A percentile compares a stretch with the other conserved stretches of the same genome.
Conservation (phyloP, 2,888 invertebrate species). For the Cheilosia variabilis region DNA sequence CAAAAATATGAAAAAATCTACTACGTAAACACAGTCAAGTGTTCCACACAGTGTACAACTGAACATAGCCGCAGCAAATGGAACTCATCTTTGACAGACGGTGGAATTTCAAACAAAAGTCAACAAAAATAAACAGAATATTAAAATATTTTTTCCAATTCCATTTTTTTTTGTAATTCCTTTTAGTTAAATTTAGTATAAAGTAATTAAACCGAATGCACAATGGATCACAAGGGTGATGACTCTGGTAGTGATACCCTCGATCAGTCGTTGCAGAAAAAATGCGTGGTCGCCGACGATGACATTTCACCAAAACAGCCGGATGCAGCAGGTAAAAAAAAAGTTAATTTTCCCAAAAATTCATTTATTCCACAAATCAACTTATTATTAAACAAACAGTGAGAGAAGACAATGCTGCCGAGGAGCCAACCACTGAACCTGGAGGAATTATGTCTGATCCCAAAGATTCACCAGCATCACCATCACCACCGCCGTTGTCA, state of each 20-base stretch:
- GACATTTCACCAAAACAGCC: constrained; percentile 74
- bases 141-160: constrained; percentile 64
- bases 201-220: constrained; percentile 60
- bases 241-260: constrained; percentile 81
- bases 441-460: constrained; percentile 69
- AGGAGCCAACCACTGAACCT: constrained; percentile 64
- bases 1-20: background rate
- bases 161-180: constrained; percentile 61
- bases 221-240: constrained; percentile 81
- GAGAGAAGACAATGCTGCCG: constrained; percentile 77
- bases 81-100: constrained; percentile 62
- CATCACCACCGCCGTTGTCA: constrained; percentile 76
- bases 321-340: constrained; percentile 72
- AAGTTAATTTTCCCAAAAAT: constrained; percentile 32
- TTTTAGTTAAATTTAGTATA: constrained; percentile 68
- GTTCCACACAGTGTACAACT: constrained; percentile 1
- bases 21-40: background rate
- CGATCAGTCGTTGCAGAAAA: constrained; percentile 81
- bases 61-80: constrained; percentile 26
- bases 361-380: background rate
- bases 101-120: constrained; percentile 74
- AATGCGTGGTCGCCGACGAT: constrained; percentile 80
- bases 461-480: constrained; percentile 74
- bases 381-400: constrained; percentile 34
- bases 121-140: constrained; percentile 75